Evolutionary conservation across 2,113 vertebrate genomes (phyloP).

Genomic region (Thinocorus orbignyianus): DNA sequence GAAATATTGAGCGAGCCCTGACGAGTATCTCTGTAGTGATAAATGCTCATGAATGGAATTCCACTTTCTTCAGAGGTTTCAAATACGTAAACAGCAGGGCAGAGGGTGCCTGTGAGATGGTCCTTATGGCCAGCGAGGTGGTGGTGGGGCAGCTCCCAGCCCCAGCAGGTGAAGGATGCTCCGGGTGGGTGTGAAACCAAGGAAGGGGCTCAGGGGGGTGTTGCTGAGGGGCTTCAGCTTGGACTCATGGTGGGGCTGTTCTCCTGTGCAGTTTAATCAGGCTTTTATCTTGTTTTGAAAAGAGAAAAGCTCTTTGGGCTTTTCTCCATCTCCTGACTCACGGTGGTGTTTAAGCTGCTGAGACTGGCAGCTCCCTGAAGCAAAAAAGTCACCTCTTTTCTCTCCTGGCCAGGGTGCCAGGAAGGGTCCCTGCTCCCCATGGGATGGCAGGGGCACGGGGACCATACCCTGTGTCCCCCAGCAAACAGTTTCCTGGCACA

Average conservation of each 20-base stretch:
- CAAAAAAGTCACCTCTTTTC: neutral
- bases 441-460: accelerated
- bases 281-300: neutral
- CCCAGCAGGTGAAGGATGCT: neutral
- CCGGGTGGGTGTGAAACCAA: neutral
- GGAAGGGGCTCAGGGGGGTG: accelerated
- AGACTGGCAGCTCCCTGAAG: neutral
- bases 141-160: neutral
- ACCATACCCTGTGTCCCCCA: too few species aligned
- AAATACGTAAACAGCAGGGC: neutral
- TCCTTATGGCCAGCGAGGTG: neutral
- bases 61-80: neutral
- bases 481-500: accelerated
- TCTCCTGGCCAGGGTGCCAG: neutral
- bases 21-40: neutral
- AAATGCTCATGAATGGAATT: neutral
- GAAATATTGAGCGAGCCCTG: neutral
- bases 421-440: neutral
- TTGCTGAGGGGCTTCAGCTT: neutral
- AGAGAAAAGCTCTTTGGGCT: neutral
- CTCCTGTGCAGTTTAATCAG: too few species aligned
- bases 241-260: accelerated
- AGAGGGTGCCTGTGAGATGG: neutral
- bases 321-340: neutral
- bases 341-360: neutral